phyloP scores from a whole-genome alignment of 92 coral and sea anemone genomes.

The Montipora capitata region DNA sequence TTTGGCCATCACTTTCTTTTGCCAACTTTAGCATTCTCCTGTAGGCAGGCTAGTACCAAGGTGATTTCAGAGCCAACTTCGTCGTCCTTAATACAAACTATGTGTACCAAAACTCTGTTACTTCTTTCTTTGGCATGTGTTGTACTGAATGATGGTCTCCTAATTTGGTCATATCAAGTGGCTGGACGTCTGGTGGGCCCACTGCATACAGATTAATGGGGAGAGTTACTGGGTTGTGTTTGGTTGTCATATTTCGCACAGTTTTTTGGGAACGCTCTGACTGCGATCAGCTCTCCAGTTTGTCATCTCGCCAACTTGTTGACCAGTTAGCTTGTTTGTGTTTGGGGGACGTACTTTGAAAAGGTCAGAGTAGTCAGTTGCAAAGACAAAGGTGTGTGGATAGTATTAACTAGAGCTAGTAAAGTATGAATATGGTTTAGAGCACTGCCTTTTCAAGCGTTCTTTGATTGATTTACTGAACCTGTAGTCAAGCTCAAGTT shows the following conservation, averaged over 20 bases:
- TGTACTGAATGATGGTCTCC: conserved; percentile 54
- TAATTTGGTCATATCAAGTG: conserved; percentile 52
- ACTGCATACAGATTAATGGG: no score
- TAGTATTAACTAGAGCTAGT: conserved; percentile 39
- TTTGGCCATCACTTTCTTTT: conserved; percentile 28
- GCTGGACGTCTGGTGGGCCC: no score
- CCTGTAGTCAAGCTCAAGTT: conserved; percentile 37
- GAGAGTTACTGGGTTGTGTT: conserved; percentile 81
- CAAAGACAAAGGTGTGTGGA: conserved; percentile 21
- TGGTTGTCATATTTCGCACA: conserved; percentile 81
- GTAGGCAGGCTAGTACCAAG: conserved; percentile 28
- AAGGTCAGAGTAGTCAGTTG: conserved; percentile 25
- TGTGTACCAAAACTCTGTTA: conserved; percentile 41
- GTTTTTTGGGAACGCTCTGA: conserved; percentile 78
- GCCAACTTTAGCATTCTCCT: conserved; percentile 38
- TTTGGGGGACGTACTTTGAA: conserved; percentile 20
- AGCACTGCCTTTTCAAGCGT: no score
- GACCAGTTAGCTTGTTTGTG: conserved; percentile 41
- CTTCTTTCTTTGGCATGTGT: conserved; percentile 45
- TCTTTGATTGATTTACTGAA: conserved; percentile 38
- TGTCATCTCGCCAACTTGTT: conserved; percentile 68
- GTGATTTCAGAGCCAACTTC: conserved; percentile 16
- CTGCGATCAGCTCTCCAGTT: conserved; percentile 69
- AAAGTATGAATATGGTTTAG: conserved; percentile 41
- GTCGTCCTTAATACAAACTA: conserved; percentile 34